These are phyloP conservation scores for Spermophilus dauricus DNA, from an alignment of 2,113 vertebrate species.

Conservation along the genomic window DNA sequence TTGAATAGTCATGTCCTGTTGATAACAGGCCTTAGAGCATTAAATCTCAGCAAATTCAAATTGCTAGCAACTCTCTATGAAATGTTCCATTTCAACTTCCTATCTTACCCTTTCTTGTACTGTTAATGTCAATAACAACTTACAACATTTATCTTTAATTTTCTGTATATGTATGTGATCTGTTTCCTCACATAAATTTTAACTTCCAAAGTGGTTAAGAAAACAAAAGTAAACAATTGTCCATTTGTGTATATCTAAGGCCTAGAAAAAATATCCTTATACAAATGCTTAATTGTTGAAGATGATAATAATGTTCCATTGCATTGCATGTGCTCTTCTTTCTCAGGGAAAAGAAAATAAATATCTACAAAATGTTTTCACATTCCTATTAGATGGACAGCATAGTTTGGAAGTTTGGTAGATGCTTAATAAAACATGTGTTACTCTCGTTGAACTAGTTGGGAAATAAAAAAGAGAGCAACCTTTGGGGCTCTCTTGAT, in stretches of 20 bases:
- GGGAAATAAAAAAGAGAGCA: background rate
- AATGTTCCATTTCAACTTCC: background rate
- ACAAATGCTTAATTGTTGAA: background rate
- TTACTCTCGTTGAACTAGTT: background rate
- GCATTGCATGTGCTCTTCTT: background rate
- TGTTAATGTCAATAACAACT: background rate
- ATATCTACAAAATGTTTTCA: background rate
- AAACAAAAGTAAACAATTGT: background rate
- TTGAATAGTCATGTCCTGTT: background rate
- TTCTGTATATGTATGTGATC: background rate
- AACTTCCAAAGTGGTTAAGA: background rate
- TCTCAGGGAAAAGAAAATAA: conserved; percentile 29
- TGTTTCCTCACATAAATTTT: conserved; percentile 1
- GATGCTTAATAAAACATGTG: background rate
- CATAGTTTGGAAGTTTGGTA: background rate
- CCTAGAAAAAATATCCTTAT: background rate
- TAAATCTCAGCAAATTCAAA: conserved; percentile 9
- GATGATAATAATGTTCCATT: background rate
- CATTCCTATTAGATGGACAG: background rate
- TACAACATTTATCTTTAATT: background rate
- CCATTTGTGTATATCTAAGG: background rate
- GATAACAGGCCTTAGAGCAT: conserved; percentile 7
- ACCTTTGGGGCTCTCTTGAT: background rate
- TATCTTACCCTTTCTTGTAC: background rate
- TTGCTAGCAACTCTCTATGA: background rate